A percentile compares a stretch with the other conserved stretches of the same genome.
Conservation (phyloP, 2,113 vertebrate species). For the Lophochroa leadbeateri region DNA sequence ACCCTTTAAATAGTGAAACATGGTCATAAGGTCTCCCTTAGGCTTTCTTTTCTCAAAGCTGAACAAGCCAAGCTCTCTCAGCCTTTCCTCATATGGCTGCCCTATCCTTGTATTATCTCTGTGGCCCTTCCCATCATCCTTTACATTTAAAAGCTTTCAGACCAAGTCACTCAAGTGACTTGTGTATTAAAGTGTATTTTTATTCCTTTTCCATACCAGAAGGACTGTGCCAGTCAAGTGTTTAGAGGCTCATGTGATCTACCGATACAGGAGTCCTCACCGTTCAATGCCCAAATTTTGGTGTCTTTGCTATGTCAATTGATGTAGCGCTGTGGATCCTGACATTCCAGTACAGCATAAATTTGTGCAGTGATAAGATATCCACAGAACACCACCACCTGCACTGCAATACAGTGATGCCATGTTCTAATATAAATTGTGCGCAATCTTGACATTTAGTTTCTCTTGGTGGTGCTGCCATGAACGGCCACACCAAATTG, state of each 20-base stretch:
- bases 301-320: fast-evolving
- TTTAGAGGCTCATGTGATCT: background rate
- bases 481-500: background rate
- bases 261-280: background rate
- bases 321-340: fast-evolving
- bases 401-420: background rate
- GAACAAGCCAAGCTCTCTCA: background rate
- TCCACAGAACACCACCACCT: fast-evolving
- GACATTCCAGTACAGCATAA: fast-evolving
- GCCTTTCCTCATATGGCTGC: background rate
- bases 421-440: background rate
- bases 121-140: background rate
- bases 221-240: background rate
- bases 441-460: background rate
- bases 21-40: background rate
- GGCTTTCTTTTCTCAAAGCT: background rate
- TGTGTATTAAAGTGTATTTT: too few relatives aligned
- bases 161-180: too few relatives aligned
- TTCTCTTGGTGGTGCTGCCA: background rate
- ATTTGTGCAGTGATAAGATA: fast-evolving
- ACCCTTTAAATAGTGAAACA: background rate
- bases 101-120: background rate
- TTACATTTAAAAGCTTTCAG: background rate
- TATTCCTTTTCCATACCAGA: fast-evolving
- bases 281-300: fast-evolving